Percentiles rank a stretch among this genome's conserved stretches.
These are phyloP conservation scores for Cygnus atratus DNA, from an alignment of 2,113 vertebrate genomes.

Conservation along the genomic window DNA sequence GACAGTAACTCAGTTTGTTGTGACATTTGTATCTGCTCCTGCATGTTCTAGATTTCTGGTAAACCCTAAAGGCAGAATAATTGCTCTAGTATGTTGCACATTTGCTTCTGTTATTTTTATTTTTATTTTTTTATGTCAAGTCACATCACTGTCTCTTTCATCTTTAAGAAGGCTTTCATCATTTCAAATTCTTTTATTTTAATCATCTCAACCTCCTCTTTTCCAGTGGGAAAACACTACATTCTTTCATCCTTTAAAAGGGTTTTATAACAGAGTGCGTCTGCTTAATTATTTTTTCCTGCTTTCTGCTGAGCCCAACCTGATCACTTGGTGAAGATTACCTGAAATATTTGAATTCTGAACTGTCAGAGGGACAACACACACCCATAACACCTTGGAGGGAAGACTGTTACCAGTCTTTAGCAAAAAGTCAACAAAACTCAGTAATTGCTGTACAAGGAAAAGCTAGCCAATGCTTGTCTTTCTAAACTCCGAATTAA, in stretches of 20 bases:
- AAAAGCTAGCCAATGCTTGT: slow-evolving; percentile 8
- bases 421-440: neutral
- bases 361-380: neutral
- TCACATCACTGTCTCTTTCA: neutral
- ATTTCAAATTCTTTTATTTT: neutral
- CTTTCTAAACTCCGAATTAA: neutral
- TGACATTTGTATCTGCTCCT: neutral
- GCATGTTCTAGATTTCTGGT: neutral
- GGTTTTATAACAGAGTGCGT: neutral
- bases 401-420: neutral
- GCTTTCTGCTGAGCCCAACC: neutral
- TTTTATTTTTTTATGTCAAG: neutral
- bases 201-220: neutral
- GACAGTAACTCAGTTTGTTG: neutral
- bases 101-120: neutral
- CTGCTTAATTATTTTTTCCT: neutral
- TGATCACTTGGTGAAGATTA: neutral
- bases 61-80: neutral
- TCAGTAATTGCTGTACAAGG: neutral
- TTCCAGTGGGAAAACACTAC: neutral
- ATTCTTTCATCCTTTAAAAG: neutral
- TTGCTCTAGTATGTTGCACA: neutral
- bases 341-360: neutral
- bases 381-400: neutral
- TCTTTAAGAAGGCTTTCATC: neutral